Percentiles rank a stretch among this genome's conserved stretches.
phyloP scores from a whole-genome alignment of 2,888 invertebrate species.

The Ophion obscuratus region DNA sequence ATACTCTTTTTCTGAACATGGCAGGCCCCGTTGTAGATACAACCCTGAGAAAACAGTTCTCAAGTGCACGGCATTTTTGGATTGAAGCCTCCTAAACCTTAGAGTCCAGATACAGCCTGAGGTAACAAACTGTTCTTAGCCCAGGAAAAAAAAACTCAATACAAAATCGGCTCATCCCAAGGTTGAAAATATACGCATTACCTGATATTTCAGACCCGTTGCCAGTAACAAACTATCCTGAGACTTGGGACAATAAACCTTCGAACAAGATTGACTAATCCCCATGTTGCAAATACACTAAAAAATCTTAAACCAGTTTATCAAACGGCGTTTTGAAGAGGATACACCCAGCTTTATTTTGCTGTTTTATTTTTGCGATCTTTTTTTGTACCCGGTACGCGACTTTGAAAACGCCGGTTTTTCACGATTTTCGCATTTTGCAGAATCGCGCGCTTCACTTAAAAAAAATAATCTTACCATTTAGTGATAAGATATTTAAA shows the following conservation, averaged over 20 bases:
- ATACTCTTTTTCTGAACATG: constrained; percentile 58
- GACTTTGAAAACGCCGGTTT: too few species aligned
- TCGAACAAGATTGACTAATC: too few species aligned
- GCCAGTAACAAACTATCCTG: background rate
- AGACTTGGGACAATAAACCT: background rate
- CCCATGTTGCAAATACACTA: too few species aligned
- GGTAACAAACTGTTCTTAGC: background rate
- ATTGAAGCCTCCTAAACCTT: background rate
- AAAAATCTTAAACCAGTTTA: too few species aligned
- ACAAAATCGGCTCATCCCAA: background rate
- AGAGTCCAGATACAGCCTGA: background rate
- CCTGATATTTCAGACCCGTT: background rate
- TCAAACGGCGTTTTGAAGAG: too few species aligned
- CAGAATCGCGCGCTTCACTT: too few species aligned
- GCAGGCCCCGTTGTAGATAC: background rate
- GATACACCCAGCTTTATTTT: too few species aligned
- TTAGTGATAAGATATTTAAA: too few species aligned
- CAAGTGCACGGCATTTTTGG: constrained; percentile 2
- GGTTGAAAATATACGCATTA: background rate
- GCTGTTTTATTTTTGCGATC: too few species aligned
- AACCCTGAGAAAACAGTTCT: constrained; percentile 3
- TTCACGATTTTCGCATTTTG: too few species aligned
- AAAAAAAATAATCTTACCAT: too few species aligned
- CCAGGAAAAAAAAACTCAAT: background rate
- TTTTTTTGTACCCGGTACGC: too few species aligned